A percentile compares a stretch with the other conserved stretches of the same genome.
These are phyloP conservation scores for Eupeodes latifasciatus DNA, from an alignment of 2,888 invertebrate genomes.

Conservation along the genomic window DNA sequence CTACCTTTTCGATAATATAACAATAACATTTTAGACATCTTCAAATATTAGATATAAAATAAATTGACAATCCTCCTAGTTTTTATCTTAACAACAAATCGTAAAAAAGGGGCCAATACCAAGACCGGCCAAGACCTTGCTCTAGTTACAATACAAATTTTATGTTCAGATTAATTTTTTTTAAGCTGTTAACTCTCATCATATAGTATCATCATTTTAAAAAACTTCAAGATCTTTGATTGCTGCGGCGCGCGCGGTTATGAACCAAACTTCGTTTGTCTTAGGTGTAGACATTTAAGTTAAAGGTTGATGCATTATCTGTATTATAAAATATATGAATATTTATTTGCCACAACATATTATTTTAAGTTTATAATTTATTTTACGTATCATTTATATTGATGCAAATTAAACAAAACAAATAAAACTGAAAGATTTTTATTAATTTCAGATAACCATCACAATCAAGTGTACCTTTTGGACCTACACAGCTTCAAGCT, in stretches of 20 bases:
- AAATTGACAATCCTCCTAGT: no score
- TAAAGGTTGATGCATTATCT: neutral
- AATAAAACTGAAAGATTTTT: neutral
- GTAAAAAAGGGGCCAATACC: neutral
- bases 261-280: no score
- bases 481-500: neutral
- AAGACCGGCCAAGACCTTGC: neutral
- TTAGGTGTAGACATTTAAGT: no score
- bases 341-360: neutral
- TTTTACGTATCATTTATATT: constrained; percentile 6
- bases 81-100: neutral
- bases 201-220: neutral
- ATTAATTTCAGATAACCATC: neutral
- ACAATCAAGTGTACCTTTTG: neutral
- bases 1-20: no score
- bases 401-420: neutral
- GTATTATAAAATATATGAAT: neutral
- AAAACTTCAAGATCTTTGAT: neutral
- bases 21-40: no score
- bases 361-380: neutral
- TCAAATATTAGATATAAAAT: no score
- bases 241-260: no score
- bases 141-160: neutral
- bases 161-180: no score
- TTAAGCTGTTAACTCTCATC: neutral